Evolutionary conservation across 2,888 invertebrate species (phyloP).

Genomic region (Cantharis rufa): DNA sequence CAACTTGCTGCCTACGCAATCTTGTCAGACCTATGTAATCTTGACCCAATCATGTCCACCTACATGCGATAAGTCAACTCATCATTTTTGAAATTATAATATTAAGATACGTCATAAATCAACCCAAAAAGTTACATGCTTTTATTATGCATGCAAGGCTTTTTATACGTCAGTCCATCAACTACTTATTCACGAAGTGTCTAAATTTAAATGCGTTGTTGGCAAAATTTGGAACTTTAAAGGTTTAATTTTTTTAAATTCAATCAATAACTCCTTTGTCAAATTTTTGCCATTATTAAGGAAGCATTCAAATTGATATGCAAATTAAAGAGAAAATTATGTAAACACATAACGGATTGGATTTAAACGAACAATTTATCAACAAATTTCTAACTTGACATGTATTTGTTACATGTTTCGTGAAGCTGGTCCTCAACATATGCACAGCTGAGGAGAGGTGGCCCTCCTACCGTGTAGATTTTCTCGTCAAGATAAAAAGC

Average conservation of each 20-base stretch:
- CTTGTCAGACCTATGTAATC: conserved; percentile 26
- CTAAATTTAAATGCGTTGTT: not conserved
- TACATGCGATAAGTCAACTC: conserved; percentile 16
- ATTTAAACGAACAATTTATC: conserved; percentile 16
- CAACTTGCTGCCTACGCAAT: conserved; percentile 15
- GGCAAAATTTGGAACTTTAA: not conserved
- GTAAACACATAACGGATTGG: conserved; percentile 3
- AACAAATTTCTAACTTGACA: conserved; percentile 17
- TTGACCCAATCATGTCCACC: conserved; percentile 30
- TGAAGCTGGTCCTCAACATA: conserved; percentile 5
- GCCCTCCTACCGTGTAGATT: conserved; percentile 30
- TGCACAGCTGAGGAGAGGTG: conserved; percentile 8
- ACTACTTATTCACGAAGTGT: not conserved
- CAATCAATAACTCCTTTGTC: not conserved
- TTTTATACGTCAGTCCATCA: not conserved
- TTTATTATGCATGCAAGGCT: not conserved
- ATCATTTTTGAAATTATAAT: conserved; percentile 27
- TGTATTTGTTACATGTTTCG: conserved; percentile 20
- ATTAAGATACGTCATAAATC: conserved; percentile 25
- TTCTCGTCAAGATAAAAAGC: conserved; percentile 28
- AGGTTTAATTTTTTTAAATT: not conserved
- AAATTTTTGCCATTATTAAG: not conserved
- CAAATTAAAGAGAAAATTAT: conserved; percentile 1
- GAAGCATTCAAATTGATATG: not conserved
- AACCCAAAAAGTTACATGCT: conserved; percentile 8